Evolutionary conservation across 2,113 vertebrate genomes (phyloP).

Genomic region (Cyrtonyx montezumae): DNA sequence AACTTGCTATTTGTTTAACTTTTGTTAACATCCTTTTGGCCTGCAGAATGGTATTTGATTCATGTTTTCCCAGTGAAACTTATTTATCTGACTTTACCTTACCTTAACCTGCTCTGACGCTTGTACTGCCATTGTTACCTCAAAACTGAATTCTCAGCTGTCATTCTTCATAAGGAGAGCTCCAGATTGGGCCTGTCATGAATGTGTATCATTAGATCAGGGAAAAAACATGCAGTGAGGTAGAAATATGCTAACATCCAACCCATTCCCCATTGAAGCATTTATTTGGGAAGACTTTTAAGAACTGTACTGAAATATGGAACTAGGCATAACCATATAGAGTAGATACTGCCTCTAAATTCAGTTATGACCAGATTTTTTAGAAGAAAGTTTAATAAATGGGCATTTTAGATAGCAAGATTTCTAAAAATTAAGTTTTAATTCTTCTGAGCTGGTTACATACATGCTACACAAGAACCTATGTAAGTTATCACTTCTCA

Average conservation of each 20-base stretch:
- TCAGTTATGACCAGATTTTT: neutral
- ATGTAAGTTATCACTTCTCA: neutral
- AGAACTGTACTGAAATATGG: neutral
- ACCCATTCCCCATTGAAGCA: neutral
- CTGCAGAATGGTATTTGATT: neutral
- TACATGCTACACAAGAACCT: neutral
- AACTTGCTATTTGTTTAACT: neutral
- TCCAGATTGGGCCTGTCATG: constrained; percentile 12
- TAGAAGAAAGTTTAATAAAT: neutral
- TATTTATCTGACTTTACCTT: constrained; percentile 13
- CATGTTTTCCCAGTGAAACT: neutral
- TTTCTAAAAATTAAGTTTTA: neutral
- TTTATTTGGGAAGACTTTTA: neutral
- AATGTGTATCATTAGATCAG: neutral
- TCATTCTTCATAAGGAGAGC: constrained; percentile 36
- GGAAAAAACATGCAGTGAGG: neutral
- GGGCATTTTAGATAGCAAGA: neutral
- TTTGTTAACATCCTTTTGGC: neutral
- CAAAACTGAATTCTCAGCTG: constrained; percentile 62
- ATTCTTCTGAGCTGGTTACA: neutral
- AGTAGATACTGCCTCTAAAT: neutral
- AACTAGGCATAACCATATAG: neutral
- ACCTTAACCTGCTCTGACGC: constrained; percentile 42
- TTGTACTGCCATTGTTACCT: constrained; percentile 45
- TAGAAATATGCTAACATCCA: neutral